Evolutionary conservation across 2,797 vertebrate species (phyloP), one percentile per base, ranked within the genome.

Genomic region (Limosa lapponica): DNA sequence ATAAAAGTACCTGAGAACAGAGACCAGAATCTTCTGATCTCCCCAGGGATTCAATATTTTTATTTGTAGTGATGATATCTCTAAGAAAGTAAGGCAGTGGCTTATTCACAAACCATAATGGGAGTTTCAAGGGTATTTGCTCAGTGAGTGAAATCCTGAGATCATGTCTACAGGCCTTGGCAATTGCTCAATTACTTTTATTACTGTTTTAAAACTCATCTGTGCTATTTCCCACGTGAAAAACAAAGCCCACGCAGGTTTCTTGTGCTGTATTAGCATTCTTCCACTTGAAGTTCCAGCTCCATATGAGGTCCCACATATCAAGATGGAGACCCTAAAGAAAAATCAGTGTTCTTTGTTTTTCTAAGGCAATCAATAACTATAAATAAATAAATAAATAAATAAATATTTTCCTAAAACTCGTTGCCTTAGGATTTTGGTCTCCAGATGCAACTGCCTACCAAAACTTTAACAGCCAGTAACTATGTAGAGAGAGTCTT

Each of bases 41-140:
- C 73, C 44, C 44, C 6, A 24, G 80, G 66, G 41, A 81, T 84
- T 77, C 66, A 83, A 23, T 43, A 57, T 46, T 88, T 91, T 90
- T 91, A 93, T 93, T 91, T 93, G 66, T 49, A 67, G 82, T 87
- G 91, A 94, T 95, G 82, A 11, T 93, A 96, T 95, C 94, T 91
- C 91, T 75, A 72, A 92, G 79, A 96, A 91, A 75, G 69, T 34
- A 58, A 79, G 82, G 59, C 65, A 86, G 80, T 1, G 3, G 66
- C 84, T 95, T 93, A 94, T 94, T 95, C 96, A 95, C 80, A 90
- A 84, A 93, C 90, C 91, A 61, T 91, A 93, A 95, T 73, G 70
- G 81, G 91, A 95, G 80, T 79, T 97, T 93, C 91, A 84, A 80
- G 91, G 73, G 48, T 84, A 86, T 92, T 91, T 95, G 67, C 61